Percentiles rank a stretch among this genome's conserved stretches.
phyloP scores from a whole-genome alignment of 2,797 vertebrate species.

The Steatocranus sp. region DNA sequence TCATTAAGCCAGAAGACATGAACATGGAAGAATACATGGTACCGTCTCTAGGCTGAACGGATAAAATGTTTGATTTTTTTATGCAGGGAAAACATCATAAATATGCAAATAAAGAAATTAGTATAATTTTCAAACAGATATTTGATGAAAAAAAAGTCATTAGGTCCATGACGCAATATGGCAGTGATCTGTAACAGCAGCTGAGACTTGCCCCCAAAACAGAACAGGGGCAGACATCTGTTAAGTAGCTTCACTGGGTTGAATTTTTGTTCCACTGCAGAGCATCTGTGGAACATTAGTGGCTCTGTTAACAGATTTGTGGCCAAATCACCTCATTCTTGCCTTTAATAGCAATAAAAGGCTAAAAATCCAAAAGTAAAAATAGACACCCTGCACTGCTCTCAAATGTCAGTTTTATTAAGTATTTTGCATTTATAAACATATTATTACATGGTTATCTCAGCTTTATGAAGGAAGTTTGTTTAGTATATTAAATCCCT shows the following conservation, averaged over 20 bases:
- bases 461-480: not conserved
- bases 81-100: not conserved
- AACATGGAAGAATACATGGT: constrained; percentile 98
- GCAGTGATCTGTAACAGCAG: not conserved
- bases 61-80: not conserved
- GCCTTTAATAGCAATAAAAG: not conserved
- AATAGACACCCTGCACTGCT: not conserved
- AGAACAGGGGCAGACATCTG: not conserved
- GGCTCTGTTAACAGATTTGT: not conserved
- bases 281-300: not conserved
- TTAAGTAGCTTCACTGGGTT: not conserved
- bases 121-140: not conserved
- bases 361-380: not conserved
- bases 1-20: constrained; percentile 93
- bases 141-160: not conserved
- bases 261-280: not conserved
- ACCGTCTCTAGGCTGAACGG: not conserved
- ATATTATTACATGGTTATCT: not conserved
- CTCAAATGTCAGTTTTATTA: not conserved
- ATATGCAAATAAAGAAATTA: not conserved
- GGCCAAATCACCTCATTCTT: not conserved
- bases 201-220: not conserved
- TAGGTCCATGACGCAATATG: not conserved
- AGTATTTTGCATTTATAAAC: not conserved
- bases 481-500: not conserved